A percentile compares a stretch with the other conserved stretches of the same genome.
phyloP scores from a whole-genome alignment of 2,797 vertebrate species.

The Percopsis omiscomaycus region DNA sequence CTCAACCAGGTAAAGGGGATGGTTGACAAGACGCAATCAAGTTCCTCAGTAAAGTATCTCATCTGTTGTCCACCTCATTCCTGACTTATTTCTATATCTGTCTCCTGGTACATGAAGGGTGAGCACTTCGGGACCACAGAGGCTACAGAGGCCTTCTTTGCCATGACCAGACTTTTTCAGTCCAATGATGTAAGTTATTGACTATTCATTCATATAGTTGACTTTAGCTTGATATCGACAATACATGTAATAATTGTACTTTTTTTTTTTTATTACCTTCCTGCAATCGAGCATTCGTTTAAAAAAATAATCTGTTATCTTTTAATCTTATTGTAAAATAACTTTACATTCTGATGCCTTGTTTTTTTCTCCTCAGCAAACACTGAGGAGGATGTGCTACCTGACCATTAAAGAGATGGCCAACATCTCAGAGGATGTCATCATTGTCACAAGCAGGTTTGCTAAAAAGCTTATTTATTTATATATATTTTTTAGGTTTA shows the following conservation, averaged over 20 bases:
- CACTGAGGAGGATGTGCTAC: constrained; percentile 95
- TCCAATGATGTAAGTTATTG: constrained; percentile 89
- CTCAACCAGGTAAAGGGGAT: constrained; percentile 87
- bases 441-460: constrained; percentile 99
- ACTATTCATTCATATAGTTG: neutral
- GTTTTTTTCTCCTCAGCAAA: constrained; percentile 83
- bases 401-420: constrained; percentile 99
- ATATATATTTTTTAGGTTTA: neutral
- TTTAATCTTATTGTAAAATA: neutral
- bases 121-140: constrained; percentile 96
- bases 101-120: constrained; percentile 74
- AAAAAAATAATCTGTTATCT: neutral
- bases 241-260: neutral
- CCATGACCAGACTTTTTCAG: constrained; percentile 97
- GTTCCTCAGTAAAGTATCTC: neutral
- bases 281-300: neutral
- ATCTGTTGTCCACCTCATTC: neutral
- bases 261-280: neutral
- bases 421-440: constrained; percentile 97
- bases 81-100: neutral
- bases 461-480: neutral
- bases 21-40: neutral
- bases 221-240: neutral
- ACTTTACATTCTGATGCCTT: neutral
- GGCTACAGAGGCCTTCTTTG: constrained; percentile 97